These are phyloP conservation scores for Mastigias papua DNA, from an alignment of 30 jellyfish, hydroid and myxozoan genomes.

Conservation along the genomic window DNA sequence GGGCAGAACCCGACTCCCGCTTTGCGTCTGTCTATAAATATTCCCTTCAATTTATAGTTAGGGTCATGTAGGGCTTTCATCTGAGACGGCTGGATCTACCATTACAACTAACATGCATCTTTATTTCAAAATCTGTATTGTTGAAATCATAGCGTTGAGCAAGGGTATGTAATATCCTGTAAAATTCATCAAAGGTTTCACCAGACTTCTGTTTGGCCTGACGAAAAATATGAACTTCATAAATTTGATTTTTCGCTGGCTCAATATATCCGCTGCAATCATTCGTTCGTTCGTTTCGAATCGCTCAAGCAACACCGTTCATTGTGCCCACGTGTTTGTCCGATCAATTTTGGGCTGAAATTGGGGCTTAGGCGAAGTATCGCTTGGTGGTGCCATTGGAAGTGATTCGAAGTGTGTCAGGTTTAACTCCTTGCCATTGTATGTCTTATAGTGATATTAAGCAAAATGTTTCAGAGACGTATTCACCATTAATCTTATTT, in stretches of 20 bases:
- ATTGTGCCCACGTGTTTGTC: conserved; percentile 45
- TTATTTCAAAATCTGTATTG: conserved; percentile 53
- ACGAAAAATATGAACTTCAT: conserved; percentile 38
- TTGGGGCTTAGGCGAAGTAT: conserved; percentile 42
- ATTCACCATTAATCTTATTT: neutral
- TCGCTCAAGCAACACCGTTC: conserved; percentile 51
- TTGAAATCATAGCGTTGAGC: conserved; percentile 43
- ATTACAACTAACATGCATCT: conserved; percentile 43
- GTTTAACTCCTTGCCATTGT: conserved; percentile 41
- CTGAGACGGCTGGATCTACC: conserved; percentile 35
- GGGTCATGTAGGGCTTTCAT: conserved; percentile 56
- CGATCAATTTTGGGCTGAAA: conserved; percentile 60
- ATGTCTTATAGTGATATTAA: neutral
- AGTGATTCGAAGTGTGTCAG: no score
- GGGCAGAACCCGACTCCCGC: conserved; percentile 31
- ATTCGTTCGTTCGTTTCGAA: conserved; percentile 60
- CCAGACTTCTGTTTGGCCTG: conserved; percentile 41
- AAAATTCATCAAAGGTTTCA: conserved; percentile 43
- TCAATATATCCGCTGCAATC: conserved; percentile 63
- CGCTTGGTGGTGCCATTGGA: conserved; percentile 53
- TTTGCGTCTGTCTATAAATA: conserved; percentile 38
- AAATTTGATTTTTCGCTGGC: conserved; percentile 41
- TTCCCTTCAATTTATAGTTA: conserved; percentile 14
- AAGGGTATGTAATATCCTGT: conserved; percentile 52
- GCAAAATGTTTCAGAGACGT: neutral